Base-by-base conservation (phyloP, 1,140 invertebrate genomes). In the Harlomillsia oculata region DNA sequence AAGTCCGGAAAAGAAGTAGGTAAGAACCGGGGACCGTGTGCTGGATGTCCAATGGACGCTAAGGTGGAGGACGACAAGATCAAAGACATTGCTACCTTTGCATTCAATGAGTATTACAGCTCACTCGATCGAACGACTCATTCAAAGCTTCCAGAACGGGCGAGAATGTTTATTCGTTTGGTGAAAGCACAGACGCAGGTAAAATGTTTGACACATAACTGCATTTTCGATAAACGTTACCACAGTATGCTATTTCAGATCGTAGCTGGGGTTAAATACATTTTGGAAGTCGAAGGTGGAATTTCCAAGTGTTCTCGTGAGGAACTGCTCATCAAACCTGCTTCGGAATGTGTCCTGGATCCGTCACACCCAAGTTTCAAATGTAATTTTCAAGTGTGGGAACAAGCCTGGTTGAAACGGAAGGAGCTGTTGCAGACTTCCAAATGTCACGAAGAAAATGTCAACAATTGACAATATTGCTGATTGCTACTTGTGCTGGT, bases 131-230 rank as follows among this genome's bases (percentile, higher is more conserved):
- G 20, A 13, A 32, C 8, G 28, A 45, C 52, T 11, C 30, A 34
- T n/a, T 48, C 39, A n/a, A 44, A 49, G 5, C 46, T 60, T 23
- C 23, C 29, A 5, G 62, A 60, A 20, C 26, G 14, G 8, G 53
- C 48, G 5, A 60, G 59, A 26, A 56, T 13, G 2, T 46, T 67
- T 43, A 32, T 67, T 20, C 29, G 57, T 13, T 57, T 67, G 6
- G 40, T 54, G 11, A 67, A 67, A 43, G 66, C 66, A 1, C 45
- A 63, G 14, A 59, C 52, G 11, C 66, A 66, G 49, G 50, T 66
- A 25, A n/a, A n/a, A n/a, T n/a, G n/a, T n/a, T n/a, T n/a, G n/a
- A n/a, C n/a, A n/a, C n/a, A n/a, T n/a, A n/a, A n/a, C n/a, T n/a
- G n/a, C n/a, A n/a, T n/a, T n/a, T n/a, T n/a, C n/a, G n/a, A n/a